Conservation (phyloP, 2,113 vertebrate species). For the Athene cunicularia region DNA sequence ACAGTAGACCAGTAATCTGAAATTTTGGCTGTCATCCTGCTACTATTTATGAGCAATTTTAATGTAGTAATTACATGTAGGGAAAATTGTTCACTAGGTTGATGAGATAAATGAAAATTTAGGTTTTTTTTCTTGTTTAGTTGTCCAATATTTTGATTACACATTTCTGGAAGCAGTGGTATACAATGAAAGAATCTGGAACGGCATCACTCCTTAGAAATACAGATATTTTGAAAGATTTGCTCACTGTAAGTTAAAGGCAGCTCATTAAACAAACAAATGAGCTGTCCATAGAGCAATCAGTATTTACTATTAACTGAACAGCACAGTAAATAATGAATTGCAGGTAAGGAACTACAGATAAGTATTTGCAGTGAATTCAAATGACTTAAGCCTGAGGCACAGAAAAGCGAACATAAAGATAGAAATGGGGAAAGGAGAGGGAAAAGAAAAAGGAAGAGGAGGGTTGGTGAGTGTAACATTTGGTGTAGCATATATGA, state of each 20-base stretch:
- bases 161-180: neutral
- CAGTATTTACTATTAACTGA: slow-evolving; percentile 62
- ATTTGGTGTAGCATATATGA: rapidly evolving
- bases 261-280: slow-evolving; percentile 65
- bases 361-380: slow-evolving; percentile 51
- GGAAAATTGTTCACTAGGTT: slow-evolving; percentile 19
- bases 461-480: neutral
- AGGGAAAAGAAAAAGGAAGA: neutral
- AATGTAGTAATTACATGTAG: slow-evolving; percentile 18
- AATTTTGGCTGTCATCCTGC: slow-evolving; percentile 53
- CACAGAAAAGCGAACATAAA: neutral
- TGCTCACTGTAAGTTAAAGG: slow-evolving; percentile 33
- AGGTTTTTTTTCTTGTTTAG: neutral
- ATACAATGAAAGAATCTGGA: neutral
- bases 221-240: slow-evolving; percentile 47
- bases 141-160: neutral
- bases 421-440: neutral
- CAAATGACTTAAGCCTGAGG: slow-evolving; percentile 3
- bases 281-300: slow-evolving; percentile 56
- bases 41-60: slow-evolving; percentile 39
- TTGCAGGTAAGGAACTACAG: slow-evolving; percentile 35
- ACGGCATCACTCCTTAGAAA: neutral
- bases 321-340: slow-evolving; percentile 55
- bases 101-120: slow-evolving; percentile 34
- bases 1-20: slow-evolving; percentile 27